A percentile compares a stretch with the other conserved stretches of the same genome.
Evolutionary conservation across 2,113 vertebrate genomes (phyloP).

Genomic region (Noturus placidus): DNA sequence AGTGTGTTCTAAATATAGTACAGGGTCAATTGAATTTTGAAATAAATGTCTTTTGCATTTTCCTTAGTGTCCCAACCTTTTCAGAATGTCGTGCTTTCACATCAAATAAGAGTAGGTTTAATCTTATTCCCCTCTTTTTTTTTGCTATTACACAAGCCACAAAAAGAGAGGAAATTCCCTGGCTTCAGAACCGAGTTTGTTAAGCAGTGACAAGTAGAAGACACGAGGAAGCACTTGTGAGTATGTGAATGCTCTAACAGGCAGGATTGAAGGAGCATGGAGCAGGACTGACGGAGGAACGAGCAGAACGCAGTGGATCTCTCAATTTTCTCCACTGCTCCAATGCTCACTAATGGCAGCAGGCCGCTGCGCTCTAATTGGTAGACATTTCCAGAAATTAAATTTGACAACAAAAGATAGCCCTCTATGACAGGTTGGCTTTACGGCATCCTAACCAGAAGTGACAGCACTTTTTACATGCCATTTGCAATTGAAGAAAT

Average conservation of each 20-base stretch:
- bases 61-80: no score
- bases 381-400: constrained; percentile 75
- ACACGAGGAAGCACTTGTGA: neutral
- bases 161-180: neutral
- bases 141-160: neutral
- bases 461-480: constrained; percentile 79
- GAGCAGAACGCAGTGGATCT: constrained; percentile 37
- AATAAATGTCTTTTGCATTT: no score
- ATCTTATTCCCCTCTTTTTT: neutral
- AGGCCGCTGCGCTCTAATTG: constrained; percentile 57
- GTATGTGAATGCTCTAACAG: constrained; percentile 1
- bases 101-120: neutral
- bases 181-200: constrained; percentile 9
- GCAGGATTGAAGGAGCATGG: neutral
- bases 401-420: constrained; percentile 82
- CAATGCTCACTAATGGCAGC: constrained; percentile 33
- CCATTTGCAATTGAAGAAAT: constrained; percentile 63
- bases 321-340: constrained; percentile 30
- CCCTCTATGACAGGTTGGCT: constrained; percentile 68
- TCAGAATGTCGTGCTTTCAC: neutral
- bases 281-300: constrained; percentile 3
- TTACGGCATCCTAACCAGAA: constrained; percentile 78
- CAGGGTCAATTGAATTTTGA: no score
- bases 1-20: no score
- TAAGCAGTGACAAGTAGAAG: neutral